Evolutionary conservation across 2,797 vertebrate genomes (phyloP).

Genomic region (Manis pentadactyla): DNA sequence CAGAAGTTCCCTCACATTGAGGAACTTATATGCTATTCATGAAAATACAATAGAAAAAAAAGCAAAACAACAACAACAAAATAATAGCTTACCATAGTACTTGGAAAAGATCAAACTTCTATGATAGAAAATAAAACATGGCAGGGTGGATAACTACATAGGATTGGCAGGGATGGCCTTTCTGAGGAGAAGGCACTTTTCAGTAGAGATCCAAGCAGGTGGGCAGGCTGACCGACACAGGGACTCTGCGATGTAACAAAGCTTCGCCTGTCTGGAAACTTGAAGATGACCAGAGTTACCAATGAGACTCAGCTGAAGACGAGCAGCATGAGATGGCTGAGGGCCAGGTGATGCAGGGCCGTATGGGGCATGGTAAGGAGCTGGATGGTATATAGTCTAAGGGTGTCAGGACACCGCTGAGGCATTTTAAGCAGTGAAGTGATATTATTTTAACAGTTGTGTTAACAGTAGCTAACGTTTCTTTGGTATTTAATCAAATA

Average conservation of each 20-base stretch:
- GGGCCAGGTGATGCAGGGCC: background rate
- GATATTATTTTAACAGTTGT: background rate
- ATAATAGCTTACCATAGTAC: background rate
- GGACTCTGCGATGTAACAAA: too few relatives aligned
- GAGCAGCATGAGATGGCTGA: background rate
- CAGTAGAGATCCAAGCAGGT: background rate
- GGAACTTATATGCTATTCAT: background rate
- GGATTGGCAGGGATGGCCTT: background rate
- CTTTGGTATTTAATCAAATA: background rate
- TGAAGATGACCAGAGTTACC: background rate
- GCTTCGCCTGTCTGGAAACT: background rate
- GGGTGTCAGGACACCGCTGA: background rate
- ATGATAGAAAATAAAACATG: background rate
- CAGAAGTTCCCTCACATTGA: background rate
- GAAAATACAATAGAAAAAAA: background rate
- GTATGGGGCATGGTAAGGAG: fast-evolving
- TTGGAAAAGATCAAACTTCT: background rate
- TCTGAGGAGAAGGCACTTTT: background rate
- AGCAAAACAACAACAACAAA: background rate
- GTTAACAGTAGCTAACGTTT: background rate
- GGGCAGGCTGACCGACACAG: background rate
- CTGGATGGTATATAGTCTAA: background rate
- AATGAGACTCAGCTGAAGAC: background rate
- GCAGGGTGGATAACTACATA: background rate
- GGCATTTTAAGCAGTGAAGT: background rate